phyloP scores from a whole-genome alignment of 92 coral and sea anemone species.

The Zoanthus solanderi region DNA sequence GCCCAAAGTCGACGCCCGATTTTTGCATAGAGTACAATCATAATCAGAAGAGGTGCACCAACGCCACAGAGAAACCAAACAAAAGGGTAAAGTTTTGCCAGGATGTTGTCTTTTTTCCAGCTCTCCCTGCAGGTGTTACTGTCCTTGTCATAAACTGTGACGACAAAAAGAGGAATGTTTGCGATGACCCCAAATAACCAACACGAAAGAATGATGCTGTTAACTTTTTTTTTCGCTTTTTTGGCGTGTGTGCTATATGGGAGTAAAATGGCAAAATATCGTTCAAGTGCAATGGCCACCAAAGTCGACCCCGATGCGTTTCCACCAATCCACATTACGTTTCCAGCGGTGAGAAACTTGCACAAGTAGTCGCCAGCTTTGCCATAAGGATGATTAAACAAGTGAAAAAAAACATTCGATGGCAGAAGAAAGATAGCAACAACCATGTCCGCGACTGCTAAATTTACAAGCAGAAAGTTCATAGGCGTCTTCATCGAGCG shows the following conservation, averaged over 20 bases:
- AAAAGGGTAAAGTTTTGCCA: slow-evolving; percentile 56
- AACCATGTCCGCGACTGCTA: slow-evolving; percentile 62
- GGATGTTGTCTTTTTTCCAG: slow-evolving; percentile 45
- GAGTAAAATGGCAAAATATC: slow-evolving; percentile 54
- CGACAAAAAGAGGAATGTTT: slow-evolving; percentile 60
- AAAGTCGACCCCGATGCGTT: slow-evolving; percentile 65
- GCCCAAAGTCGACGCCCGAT: slow-evolving; percentile 64
- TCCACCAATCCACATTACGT: slow-evolving; percentile 71
- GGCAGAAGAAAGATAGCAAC: slow-evolving; percentile 63
- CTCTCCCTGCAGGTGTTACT: slow-evolving; percentile 51
- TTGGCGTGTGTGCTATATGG: slow-evolving; percentile 20
- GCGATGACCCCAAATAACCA: slow-evolving; percentile 56
- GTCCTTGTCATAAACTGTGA: slow-evolving; percentile 55
- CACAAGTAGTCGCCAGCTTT: slow-evolving; percentile 55
- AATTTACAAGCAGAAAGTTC: slow-evolving; percentile 57
- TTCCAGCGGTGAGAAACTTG: slow-evolving; percentile 68
- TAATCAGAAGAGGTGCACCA: slow-evolving; percentile 40
- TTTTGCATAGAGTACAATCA: slow-evolving; percentile 47
- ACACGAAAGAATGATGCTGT: slow-evolving; percentile 42
- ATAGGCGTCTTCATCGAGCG: slow-evolving; percentile 55
- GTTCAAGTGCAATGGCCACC: slow-evolving; percentile 65
- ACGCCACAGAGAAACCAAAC: slow-evolving; percentile 62
- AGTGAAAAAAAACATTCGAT: slow-evolving; percentile 35
- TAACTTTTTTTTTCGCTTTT: slow-evolving; percentile 12
- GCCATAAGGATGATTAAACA: slow-evolving; percentile 55